These are phyloP conservation scores for Eurytoma californica DNA, from an alignment of 2,888 invertebrate genomes.

Conservation along the genomic window DNA sequence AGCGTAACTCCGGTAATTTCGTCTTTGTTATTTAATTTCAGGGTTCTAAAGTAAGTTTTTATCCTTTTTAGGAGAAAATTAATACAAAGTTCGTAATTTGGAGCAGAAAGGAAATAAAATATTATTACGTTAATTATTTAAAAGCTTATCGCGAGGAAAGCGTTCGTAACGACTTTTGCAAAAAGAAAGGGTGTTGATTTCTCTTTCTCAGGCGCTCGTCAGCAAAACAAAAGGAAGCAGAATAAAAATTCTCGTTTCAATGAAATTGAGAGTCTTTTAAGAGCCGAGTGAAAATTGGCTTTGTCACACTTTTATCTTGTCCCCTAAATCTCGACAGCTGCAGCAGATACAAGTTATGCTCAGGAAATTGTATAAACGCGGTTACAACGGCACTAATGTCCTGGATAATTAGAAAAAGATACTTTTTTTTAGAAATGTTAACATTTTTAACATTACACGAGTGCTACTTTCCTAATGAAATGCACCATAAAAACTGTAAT, in stretches of 20 bases:
- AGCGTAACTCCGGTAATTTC: no score
- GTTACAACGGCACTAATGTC: neutral
- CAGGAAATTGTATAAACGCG: constrained; percentile 7
- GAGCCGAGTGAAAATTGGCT: neutral
- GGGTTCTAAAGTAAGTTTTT: no score
- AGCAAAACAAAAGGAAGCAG: constrained; percentile 11
- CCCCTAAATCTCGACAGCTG: neutral
- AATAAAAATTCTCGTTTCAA: neutral
- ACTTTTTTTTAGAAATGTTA: constrained; percentile 1
- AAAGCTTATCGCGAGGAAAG: no score
- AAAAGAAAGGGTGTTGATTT: neutral
- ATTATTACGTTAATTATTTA: no score
- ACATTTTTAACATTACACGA: neutral
- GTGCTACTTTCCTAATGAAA: no score
- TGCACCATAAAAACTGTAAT: no score
- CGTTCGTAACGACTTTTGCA: no score
- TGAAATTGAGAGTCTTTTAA: constrained; percentile 23
- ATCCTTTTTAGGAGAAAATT: no score
- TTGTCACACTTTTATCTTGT: constrained; percentile 1
- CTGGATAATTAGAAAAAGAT: constrained; percentile 2
- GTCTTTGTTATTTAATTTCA: no score
- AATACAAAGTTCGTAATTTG: no score
- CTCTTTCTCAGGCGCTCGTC: neutral
- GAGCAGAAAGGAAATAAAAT: no score
- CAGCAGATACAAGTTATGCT: neutral